Conservation (phyloP, 2,113 vertebrate species). For the Reinhardtius hippoglossoides region DNA sequence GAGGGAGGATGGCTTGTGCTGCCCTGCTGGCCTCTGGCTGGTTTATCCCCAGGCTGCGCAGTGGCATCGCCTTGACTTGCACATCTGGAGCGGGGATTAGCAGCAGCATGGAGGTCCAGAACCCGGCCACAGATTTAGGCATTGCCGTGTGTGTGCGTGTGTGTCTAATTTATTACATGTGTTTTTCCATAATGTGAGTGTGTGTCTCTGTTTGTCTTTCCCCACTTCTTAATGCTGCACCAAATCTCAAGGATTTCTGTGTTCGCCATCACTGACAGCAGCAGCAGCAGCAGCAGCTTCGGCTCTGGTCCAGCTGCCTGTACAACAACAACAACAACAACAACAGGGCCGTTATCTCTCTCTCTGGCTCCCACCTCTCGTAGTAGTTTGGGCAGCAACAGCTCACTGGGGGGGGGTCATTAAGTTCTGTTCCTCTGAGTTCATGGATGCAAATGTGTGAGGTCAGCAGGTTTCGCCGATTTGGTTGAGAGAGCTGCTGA, state of each 20-base stretch:
- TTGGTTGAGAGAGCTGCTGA: slow-evolving; percentile 68
- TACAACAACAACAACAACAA: slow-evolving; percentile 40
- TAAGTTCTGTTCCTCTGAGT: slow-evolving; percentile 46
- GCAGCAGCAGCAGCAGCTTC: slow-evolving; percentile 13
- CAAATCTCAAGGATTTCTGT: slow-evolving; percentile 39
- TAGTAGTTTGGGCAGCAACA: slow-evolving; percentile 36
- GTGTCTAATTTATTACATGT: background rate
- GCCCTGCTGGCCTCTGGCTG: slow-evolving; percentile 10
- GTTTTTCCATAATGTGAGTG: slow-evolving; percentile 1
- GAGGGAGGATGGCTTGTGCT: background rate
- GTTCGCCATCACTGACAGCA: background rate
- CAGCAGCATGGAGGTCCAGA: slow-evolving; percentile 21
- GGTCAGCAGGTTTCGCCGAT: slow-evolving; percentile 64
- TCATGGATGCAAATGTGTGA: slow-evolving; percentile 13
- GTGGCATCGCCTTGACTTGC: background rate
- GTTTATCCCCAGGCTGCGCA: slow-evolving; percentile 20
- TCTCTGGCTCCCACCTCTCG: slow-evolving; percentile 45
- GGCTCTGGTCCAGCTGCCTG: slow-evolving; percentile 22
- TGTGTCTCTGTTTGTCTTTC: background rate
- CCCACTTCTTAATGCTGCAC: background rate
- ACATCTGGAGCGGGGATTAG: slow-evolving; percentile 55
- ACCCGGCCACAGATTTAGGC: slow-evolving; percentile 6
- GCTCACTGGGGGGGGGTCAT: slow-evolving; percentile 27
- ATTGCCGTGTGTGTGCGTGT: background rate
- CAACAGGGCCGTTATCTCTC: slow-evolving; percentile 4